Evolutionary conservation across 2,888 invertebrate genomes (phyloP).

Genomic region (Lampropteryx suffumata): DNA sequence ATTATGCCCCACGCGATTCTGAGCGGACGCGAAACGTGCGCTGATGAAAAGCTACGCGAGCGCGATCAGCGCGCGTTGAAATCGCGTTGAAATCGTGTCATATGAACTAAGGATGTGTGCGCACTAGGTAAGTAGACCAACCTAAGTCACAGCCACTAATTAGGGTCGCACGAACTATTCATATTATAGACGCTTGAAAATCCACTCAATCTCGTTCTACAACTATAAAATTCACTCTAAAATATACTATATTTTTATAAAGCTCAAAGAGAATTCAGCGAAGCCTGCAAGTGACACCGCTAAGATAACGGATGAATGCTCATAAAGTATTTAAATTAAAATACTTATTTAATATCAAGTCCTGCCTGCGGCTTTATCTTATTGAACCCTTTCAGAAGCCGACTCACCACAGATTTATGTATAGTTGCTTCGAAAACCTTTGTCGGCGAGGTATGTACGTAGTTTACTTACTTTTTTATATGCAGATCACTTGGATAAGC

Average conservation of each 20-base stretch:
- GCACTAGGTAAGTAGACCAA: no score
- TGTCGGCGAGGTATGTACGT: conserved; percentile 10
- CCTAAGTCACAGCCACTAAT: no score
- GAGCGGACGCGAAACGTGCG: no score
- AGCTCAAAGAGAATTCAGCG: neutral
- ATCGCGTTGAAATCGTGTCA: no score
- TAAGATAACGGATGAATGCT: conserved; percentile 9
- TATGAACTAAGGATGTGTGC: no score
- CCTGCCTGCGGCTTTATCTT: conserved; percentile 17
- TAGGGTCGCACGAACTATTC: no score
- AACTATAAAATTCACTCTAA: no score
- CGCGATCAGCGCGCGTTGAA: no score
- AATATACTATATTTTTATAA: neutral
- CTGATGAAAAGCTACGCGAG: no score
- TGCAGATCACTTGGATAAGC: conserved; percentile 46
- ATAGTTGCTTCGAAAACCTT: conserved; percentile 15
- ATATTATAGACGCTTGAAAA: no score
- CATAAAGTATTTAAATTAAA: conserved; percentile 22
- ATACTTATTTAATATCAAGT: conserved; percentile 13
- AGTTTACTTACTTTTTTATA: conserved; percentile 33
- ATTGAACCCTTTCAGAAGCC: conserved; percentile 16
- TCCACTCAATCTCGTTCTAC: no score
- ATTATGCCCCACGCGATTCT: no score
- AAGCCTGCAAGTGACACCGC: conserved; percentile 6
- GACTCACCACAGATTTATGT: conserved; percentile 10